Percentiles rank a stretch among this genome's conserved stretches.
Evolutionary conservation across 1,140 invertebrate genomes (phyloP).

Genomic region (Dolichoris vasculosae): DNA sequence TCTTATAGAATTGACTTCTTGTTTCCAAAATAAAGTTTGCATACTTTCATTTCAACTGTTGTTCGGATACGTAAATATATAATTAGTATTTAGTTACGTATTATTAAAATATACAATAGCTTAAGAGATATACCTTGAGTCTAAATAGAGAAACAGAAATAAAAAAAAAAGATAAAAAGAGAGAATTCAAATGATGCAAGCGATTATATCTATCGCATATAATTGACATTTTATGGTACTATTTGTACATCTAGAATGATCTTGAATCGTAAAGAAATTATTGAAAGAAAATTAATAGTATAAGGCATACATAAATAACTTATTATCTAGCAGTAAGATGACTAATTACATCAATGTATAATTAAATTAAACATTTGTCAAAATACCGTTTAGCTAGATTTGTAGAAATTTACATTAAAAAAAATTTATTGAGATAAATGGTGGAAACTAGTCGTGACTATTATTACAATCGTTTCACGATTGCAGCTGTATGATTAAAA

Average conservation of each 20-base stretch:
- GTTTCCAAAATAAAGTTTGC: background rate
- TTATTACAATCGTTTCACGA: background rate
- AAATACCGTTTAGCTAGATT: background rate
- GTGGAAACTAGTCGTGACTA: background rate
- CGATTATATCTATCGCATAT: background rate
- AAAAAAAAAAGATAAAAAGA: background rate
- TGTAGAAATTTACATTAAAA: background rate
- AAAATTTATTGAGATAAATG: background rate
- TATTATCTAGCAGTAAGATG: background rate
- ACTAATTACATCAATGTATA: background rate
- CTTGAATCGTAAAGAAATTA: background rate
- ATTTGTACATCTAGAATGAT: background rate
- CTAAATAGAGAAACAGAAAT: background rate
- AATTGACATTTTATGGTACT: background rate
- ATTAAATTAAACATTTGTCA: constrained; percentile 3
- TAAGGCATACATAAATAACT: background rate
- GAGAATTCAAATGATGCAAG: background rate
- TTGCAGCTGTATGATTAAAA: background rate
- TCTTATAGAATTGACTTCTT: no score
- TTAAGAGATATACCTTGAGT: background rate
- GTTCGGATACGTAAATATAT: background rate
- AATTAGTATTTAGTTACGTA: background rate
- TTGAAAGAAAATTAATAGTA: background rate
- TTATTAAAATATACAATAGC: background rate
- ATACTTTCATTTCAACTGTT: background rate